Conservation (phyloP, 1,140 invertebrate genomes). For the Drosophila sp. region DNA sequence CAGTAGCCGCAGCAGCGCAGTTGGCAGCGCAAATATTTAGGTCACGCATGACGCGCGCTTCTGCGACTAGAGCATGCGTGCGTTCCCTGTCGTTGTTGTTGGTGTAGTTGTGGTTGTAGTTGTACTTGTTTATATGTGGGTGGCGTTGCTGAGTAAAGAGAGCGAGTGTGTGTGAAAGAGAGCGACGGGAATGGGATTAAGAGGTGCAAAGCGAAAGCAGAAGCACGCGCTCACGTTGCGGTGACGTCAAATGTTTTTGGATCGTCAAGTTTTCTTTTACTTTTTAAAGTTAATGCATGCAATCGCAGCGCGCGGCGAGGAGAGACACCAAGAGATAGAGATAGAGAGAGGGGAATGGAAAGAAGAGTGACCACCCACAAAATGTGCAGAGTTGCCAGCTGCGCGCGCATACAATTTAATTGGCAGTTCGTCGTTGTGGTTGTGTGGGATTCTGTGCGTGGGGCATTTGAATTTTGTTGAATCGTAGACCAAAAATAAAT, state of each 20-base stretch:
- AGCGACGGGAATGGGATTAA: neutral
- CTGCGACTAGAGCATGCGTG: constrained; percentile 35
- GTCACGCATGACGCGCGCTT: constrained; percentile 58
- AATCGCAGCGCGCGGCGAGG: neutral
- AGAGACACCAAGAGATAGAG: no score
- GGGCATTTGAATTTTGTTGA: constrained; percentile 43
- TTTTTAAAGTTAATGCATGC: constrained; percentile 12
- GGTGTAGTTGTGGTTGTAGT: neutral
- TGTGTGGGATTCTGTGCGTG: constrained; percentile 42
- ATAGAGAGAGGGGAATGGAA: neutral
- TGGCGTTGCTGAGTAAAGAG: constrained; percentile 4
- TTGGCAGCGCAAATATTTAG: constrained; percentile 41
- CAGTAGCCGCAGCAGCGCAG: neutral
- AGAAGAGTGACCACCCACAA: constrained; percentile 42
- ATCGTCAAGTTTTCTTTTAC: constrained; percentile 43
- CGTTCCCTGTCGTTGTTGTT: constrained; percentile 16
- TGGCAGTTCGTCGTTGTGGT: constrained; percentile 21
- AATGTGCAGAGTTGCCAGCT: constrained; percentile 50
- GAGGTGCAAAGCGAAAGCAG: constrained; percentile 41
- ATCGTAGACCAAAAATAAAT: constrained; percentile 72
- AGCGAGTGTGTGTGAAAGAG: constrained; percentile 10
- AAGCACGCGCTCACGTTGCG: constrained; percentile 35
- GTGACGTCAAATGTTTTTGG: constrained; percentile 44
- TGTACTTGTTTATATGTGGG: constrained; percentile 14
- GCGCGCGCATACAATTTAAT: constrained; percentile 46